phyloP scores from a whole-genome alignment of 1,140 invertebrate species.

The Hypothenemus hampei region DNA sequence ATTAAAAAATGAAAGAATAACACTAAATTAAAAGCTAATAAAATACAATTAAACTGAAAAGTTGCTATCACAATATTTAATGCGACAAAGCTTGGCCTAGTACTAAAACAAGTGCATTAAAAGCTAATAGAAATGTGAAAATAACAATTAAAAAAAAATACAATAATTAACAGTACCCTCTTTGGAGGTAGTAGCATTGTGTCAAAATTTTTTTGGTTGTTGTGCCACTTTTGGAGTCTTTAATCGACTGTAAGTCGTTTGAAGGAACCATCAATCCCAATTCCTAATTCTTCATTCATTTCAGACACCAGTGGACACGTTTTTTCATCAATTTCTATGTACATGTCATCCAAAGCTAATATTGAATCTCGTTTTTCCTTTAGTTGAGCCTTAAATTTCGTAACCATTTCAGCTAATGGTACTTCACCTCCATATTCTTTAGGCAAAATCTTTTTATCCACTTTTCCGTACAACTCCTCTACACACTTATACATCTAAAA shows the following conservation, averaged over 20 bases:
- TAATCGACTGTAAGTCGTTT: slow-evolving; percentile 78
- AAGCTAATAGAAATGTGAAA: no score
- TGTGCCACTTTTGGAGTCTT: slow-evolving; percentile 19
- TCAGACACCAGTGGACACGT: slow-evolving; percentile 58
- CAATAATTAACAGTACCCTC: no score
- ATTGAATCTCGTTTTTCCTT: slow-evolving; percentile 59
- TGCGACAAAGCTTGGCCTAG: no score
- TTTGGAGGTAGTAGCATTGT: no score
- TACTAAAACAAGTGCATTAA: no score
- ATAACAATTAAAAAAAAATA: no score
- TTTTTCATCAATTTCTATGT: slow-evolving; percentile 61
- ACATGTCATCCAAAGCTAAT: slow-evolving; percentile 74
- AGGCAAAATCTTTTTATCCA: slow-evolving; percentile 71
- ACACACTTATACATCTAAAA: slow-evolving; percentile 64
- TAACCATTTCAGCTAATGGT: slow-evolving; percentile 73
- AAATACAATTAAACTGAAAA: no score
- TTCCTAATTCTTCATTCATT: slow-evolving; percentile 59
- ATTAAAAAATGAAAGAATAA: slow-evolving; percentile 13
- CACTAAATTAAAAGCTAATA: neutral
- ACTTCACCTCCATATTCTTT: slow-evolving; percentile 80
- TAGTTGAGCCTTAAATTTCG: slow-evolving; percentile 63
- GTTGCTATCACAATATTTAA: slow-evolving; percentile 3
- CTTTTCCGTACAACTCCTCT: slow-evolving; percentile 61
- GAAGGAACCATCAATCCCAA: slow-evolving; percentile 69
- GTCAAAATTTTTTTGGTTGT: neutral